phyloP scores from a whole-genome alignment of 2,888 invertebrate species.

The Cyaniris semiargus region DNA sequence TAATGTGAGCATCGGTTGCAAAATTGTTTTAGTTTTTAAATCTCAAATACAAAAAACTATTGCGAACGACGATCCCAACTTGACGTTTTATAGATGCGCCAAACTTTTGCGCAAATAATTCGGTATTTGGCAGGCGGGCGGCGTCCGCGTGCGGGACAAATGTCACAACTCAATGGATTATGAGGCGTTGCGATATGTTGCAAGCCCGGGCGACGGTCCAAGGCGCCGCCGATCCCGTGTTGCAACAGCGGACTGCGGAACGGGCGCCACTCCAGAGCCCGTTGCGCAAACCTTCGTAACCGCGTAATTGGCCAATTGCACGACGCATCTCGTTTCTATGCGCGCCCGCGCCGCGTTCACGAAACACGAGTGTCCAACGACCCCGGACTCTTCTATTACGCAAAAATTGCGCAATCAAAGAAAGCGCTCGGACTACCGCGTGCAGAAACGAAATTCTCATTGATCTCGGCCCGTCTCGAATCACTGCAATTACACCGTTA shows the following conservation, averaged over 20 bases:
- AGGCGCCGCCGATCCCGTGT: constrained; percentile 78
- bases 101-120: constrained; percentile 36
- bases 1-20: constrained; percentile 80
- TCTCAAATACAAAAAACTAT: constrained; percentile 58
- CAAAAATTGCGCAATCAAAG: constrained; percentile 75
- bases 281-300: constrained; percentile 66
- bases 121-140: constrained; percentile 69
- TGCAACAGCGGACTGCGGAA: constrained; percentile 75
- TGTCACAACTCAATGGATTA: constrained; percentile 75
- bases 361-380: constrained; percentile 66
- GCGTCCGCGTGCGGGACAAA: constrained; percentile 57
- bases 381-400: constrained; percentile 62
- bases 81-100: constrained; percentile 23
- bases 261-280: constrained; percentile 73
- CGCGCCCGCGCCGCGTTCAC: constrained; percentile 53
- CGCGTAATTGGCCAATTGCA: constrained; percentile 65
- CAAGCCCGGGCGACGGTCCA: constrained; percentile 78
- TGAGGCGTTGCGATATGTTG: constrained; percentile 80
- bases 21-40: constrained; percentile 79
- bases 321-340: constrained; percentile 51
- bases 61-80: constrained; percentile 48
- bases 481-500: constrained; percentile 78
- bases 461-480: constrained; percentile 68
- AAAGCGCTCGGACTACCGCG: constrained; percentile 64
- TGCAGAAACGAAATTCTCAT: constrained; percentile 68